Base-by-base conservation (phyloP, 2,797 vertebrate genomes). In the Parauchenoglanis ngamensis region DNA sequence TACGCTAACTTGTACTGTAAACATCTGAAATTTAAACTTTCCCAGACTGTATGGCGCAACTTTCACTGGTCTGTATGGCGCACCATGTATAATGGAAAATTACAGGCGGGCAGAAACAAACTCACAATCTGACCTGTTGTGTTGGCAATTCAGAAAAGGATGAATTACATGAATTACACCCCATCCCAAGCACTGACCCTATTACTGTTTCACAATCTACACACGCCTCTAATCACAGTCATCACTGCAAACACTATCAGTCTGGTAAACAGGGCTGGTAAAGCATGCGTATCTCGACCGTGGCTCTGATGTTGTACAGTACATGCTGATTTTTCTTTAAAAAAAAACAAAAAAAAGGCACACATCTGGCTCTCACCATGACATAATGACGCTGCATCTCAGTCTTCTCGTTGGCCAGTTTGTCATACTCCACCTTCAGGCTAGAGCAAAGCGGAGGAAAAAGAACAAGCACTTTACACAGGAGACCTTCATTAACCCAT, bases 371-470 rank as follows among this genome's bases (percentile, higher is more conserved):
- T 83, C 97, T 98, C 93, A 98, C 98, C 98, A 98, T 98, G 93
- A 98, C 97, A 81, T 98, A 98, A 94, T 98, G 98, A 89, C 97
- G 97, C 94, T 98, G 98, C 97, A 98, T 98, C 94, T 98, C 98
- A 0, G 98, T 98, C 95, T 98, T 98, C 88, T 98, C 98, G 89
- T 98, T 98, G 81, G 98, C 98, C 93, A 98, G 96, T 91, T 98
- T 98, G 89, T 98, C 98, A 84, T 98, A 98, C 92, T 98, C 98
- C 95, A 98, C 97, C 96, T 99, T 99, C 76, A 98, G 96, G 92
- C 98, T 98, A 85, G 25, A 88, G 80, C 25, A 70, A 89, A 59
- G 79, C 77, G 10, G 85, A 52, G 28, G 88, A 78, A 82, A 46
- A 0, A 21, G 11, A 87, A 46, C 80, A 83, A 77, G 87, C 88